phyloP scores from a whole-genome alignment of 2,888 invertebrate species.

The Pseudococcus longispinus region DNA sequence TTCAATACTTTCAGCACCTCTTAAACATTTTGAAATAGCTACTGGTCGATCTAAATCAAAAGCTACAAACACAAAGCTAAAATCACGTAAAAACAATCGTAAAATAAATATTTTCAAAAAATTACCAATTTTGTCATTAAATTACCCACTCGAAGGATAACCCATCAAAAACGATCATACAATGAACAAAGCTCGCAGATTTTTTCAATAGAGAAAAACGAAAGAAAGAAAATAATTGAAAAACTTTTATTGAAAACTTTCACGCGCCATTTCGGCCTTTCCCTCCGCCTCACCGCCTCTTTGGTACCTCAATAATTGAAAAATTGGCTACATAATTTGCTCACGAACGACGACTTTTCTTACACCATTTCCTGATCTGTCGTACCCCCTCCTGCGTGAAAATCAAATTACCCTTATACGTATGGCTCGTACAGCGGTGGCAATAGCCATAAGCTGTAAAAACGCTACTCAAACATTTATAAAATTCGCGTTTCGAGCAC shows the following conservation, averaged over 20 bases:
- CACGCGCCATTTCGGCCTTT: background rate
- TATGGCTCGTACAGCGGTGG: background rate
- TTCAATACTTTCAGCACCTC: no score
- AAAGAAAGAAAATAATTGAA: background rate
- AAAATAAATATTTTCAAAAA: no score
- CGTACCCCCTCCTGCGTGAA: background rate
- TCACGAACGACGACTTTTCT: background rate
- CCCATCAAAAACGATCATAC: no score
- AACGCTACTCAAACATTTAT: constrained; percentile 13
- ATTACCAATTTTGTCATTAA: no score
- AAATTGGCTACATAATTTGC: background rate
- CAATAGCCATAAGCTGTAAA: background rate
- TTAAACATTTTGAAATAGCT: no score
- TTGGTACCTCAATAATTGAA: background rate
- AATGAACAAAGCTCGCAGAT: no score
- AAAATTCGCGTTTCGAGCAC: background rate
- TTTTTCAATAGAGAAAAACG: no score
- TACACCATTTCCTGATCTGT: background rate
- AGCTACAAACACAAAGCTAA: no score
- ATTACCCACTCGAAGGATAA: no score
- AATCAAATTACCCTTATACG: background rate
- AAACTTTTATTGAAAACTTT: background rate
- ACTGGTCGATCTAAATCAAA: no score
- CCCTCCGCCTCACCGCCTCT: background rate
- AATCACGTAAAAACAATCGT: no score